Conservation (phyloP, 2,888 invertebrate genomes). For the Melanchra persicariae region DNA sequence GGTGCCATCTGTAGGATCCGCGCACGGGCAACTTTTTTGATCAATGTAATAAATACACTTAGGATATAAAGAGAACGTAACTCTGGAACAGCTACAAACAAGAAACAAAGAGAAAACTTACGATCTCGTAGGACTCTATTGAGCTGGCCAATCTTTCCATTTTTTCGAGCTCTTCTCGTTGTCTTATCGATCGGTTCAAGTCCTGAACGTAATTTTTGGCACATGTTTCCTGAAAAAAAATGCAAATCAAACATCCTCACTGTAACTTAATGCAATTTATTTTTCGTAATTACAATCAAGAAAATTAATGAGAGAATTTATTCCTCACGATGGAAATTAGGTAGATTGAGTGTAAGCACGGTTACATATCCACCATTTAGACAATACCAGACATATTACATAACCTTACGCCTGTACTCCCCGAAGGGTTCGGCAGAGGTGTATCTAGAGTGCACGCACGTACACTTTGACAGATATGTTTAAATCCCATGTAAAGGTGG, state of each 20-base stretch:
- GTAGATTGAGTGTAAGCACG: not conserved
- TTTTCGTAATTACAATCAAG: constrained; percentile 19
- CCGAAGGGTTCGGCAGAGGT: not conserved
- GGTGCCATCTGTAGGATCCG: no score
- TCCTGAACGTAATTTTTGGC: constrained; percentile 76
- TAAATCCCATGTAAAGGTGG: no score
- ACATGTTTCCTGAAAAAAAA: constrained; percentile 71
- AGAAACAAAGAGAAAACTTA: constrained; percentile 83
- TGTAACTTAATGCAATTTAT: constrained; percentile 7
- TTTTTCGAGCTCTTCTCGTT: constrained; percentile 79
- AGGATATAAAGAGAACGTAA: not conserved
- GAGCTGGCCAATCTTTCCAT: constrained; percentile 71
- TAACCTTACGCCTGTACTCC: not conserved
- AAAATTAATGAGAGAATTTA: constrained; percentile 8
- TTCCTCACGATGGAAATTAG: not conserved
- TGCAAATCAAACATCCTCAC: not conserved
- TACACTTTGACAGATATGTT: no score
- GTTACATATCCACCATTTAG: no score
- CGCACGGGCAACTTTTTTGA: not conserved
- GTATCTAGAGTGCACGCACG: no score
- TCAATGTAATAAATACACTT: not conserved
- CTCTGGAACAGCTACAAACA: not conserved
- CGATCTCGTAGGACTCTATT: constrained; percentile 90
- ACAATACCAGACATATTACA: no score
- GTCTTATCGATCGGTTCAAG: constrained; percentile 82